Conservation (phyloP, 2,888 invertebrate genomes). For the Melanotus villosus region DNA sequence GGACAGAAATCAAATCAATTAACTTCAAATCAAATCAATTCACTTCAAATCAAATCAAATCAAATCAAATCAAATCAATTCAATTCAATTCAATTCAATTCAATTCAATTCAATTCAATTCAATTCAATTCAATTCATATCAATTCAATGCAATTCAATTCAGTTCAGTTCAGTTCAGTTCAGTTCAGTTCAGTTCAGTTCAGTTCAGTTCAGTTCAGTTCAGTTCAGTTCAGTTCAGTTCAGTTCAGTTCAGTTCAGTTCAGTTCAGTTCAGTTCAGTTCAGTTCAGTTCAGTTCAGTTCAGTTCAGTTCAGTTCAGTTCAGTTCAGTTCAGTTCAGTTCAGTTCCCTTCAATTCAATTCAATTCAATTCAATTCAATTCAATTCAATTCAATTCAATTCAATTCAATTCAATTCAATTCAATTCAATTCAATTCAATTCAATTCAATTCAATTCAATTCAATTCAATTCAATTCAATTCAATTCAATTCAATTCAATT, state of each 20-base stretch:
- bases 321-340: constrained; percentile 9
- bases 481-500: too few species aligned
- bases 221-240: not conserved
- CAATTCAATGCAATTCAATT: too few species aligned
- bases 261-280: not conserved
- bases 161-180: constrained; percentile 1
- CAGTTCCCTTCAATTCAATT: too few species aligned
- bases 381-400: not conserved
- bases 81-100: not conserved
- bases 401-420: not conserved
- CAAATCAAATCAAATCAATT: not conserved
- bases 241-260: not conserved
- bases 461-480: too few species aligned
- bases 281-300: not conserved
- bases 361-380: constrained; percentile 1
- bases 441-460: too few species aligned
- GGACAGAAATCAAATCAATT: too few species aligned
- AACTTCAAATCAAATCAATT: too few species aligned
- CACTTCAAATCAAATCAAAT: too few species aligned
- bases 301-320: constrained; percentile 7
- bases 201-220: not conserved
- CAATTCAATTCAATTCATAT: too few species aligned
- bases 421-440: not conserved
- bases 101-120: not conserved
- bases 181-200: constrained; percentile 1